These are phyloP conservation scores for Formica aserva DNA, from an alignment of 2,888 invertebrate genomes.

Conservation along the genomic window DNA sequence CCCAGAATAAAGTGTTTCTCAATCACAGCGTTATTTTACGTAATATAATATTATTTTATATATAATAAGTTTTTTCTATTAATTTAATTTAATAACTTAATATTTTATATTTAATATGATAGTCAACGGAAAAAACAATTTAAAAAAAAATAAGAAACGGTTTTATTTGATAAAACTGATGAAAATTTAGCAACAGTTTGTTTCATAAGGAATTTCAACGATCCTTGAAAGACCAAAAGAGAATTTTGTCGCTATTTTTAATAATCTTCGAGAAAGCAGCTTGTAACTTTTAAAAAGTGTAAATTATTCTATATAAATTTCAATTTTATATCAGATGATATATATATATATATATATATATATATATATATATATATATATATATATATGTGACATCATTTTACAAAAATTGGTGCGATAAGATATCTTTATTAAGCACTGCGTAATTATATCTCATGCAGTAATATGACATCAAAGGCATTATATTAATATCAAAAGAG, in stretches of 20 bases:
- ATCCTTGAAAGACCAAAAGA: not conserved
- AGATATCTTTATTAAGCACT: not conserved
- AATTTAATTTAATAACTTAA: conserved; percentile 1
- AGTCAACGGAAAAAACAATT: not conserved
- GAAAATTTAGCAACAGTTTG: not conserved
- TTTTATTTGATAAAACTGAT: not conserved
- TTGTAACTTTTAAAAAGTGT: not conserved
- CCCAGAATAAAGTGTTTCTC: not conserved
- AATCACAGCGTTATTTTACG: not conserved
- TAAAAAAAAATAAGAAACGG: not conserved
- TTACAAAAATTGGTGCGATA: not conserved
- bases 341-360: not conserved
- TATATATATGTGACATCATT: not conserved
- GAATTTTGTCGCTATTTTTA: not conserved
- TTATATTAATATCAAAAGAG: not conserved
- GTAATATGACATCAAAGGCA: not conserved
- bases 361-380: not conserved
- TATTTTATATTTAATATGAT: not conserved
- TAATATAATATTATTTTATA: not conserved
- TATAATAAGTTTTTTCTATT: not conserved
- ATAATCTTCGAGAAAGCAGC: not conserved
- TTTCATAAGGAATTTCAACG: not conserved
- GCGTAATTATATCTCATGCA: not conserved
- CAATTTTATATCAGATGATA: too few species aligned
- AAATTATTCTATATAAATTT: not conserved